phyloP scores from a whole-genome alignment of 2,888 invertebrate genomes.

The Eulithis prunata region DNA sequence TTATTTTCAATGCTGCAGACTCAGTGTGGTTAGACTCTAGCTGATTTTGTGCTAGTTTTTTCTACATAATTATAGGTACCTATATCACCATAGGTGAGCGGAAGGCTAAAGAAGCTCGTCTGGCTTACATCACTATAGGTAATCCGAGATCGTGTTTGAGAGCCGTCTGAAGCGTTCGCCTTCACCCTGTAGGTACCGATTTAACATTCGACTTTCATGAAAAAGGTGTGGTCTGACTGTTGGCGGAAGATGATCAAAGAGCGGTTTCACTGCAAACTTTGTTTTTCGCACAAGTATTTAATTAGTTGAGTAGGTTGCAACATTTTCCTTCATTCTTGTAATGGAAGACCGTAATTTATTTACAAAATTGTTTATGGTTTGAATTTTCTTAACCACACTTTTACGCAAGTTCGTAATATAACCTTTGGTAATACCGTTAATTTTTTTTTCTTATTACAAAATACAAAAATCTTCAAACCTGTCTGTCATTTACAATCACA shows the following conservation, averaged over 20 bases:
- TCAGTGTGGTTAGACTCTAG: no score
- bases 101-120: constrained; percentile 2
- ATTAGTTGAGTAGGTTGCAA: no score
- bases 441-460: no score
- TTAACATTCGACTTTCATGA: constrained; percentile 19
- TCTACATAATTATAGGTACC: no score
- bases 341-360: no score
- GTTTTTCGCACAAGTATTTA: no score
- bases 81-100: neutral
- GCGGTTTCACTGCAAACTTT: no score
- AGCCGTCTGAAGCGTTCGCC: constrained; percentile 2
- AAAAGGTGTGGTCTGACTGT: constrained; percentile 17
- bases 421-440: neutral
- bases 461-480: neutral
- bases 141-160: constrained; percentile 11
- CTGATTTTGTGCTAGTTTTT: no score
- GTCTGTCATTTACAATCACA: no score
- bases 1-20: no score
- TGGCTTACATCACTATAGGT: constrained; percentile 9
- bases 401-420: neutral
- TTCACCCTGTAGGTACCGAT: constrained; percentile 1
- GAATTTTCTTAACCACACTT: no score
- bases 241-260: neutral
- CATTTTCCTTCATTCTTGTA: no score
- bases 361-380: neutral